These are phyloP conservation scores for Chelonoidis abingdonii DNA, from an alignment of 2,113 vertebrate species.

Conservation along the genomic window DNA sequence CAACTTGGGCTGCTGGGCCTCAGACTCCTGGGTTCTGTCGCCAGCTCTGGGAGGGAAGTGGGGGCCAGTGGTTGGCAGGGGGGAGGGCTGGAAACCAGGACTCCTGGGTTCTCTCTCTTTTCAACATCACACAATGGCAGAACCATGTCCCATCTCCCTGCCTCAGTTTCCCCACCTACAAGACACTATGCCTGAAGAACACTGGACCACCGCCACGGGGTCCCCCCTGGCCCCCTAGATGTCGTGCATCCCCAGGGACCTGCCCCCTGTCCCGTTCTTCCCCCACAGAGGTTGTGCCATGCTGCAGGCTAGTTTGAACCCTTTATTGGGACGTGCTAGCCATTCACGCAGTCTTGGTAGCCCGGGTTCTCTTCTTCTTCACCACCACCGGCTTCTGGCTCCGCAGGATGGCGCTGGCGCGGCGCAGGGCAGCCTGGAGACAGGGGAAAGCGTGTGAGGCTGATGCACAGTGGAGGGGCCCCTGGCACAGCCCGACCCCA, in stretches of 20 bases:
- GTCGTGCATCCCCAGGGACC: neutral
- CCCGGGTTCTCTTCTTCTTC: conserved; percentile 89
- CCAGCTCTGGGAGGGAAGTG: too few species aligned
- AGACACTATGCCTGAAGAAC: neutral
- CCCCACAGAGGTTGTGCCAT: neutral
- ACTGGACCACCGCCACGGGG: neutral
- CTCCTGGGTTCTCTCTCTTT: neutral
- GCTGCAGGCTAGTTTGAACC: neutral
- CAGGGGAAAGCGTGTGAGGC: neutral
- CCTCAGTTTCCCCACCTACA: neutral
- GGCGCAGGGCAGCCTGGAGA: conserved; percentile 87
- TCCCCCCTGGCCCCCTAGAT: neutral
- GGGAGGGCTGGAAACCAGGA: too few species aligned
- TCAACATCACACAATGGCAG: neutral
- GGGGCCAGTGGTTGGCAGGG: too few species aligned
- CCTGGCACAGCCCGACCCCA: too few species aligned
- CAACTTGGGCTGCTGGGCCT: too few species aligned
- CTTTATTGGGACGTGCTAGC: neutral
- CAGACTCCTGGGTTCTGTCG: too few species aligned
- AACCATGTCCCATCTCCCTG: neutral
- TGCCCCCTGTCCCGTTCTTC: too few species aligned
- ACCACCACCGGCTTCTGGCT: conserved; percentile 95
- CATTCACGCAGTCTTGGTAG: conserved; percentile 86
- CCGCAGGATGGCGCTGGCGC: conserved; percentile 90
- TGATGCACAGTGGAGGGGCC: neutral